phyloP scores from a whole-genome alignment of 30 jellyfish, hydroid and myxozoan species.

The Pseudorhiza aurosa region DNA sequence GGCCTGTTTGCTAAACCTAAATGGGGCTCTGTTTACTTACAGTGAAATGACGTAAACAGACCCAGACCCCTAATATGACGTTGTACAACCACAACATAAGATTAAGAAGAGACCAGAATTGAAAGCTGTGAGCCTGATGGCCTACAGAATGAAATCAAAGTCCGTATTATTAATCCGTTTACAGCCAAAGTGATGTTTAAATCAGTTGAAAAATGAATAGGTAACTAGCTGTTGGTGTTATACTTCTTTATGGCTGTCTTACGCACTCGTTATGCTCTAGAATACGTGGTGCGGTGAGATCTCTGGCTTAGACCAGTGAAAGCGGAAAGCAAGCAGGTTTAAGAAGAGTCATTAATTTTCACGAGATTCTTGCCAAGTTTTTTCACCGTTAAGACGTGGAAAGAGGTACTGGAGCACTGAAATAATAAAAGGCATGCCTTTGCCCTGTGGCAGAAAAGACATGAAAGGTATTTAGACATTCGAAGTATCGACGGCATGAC shows the following conservation, averaged over 20 bases:
- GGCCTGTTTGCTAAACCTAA: no score
- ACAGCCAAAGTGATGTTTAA: not conserved
- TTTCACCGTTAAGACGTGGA: not conserved
- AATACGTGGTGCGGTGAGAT: not conserved
- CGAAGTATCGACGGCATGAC: not conserved
- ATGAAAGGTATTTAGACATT: not conserved
- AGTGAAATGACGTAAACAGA: not conserved
- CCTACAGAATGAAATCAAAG: not conserved
- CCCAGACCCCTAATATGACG: constrained; percentile 42
- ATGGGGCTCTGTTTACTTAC: no score
- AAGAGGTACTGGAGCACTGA: no score
- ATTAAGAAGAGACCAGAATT: no score
- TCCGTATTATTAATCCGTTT: not conserved
- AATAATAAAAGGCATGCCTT: not conserved
- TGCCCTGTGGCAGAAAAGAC: not conserved
- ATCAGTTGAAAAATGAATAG: not conserved
- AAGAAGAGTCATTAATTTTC: not conserved
- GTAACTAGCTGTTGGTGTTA: not conserved
- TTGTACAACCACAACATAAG: constrained; percentile 21
- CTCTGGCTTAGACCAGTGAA: not conserved
- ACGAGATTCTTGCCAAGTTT: not conserved
- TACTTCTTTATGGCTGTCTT: not conserved
- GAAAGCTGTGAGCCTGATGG: no score
- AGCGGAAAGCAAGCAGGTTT: constrained; percentile 8
- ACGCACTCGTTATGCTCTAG: not conserved